phyloP scores from a whole-genome alignment of 2,113 vertebrate genomes.

The Centrocercus urophasianus region DNA sequence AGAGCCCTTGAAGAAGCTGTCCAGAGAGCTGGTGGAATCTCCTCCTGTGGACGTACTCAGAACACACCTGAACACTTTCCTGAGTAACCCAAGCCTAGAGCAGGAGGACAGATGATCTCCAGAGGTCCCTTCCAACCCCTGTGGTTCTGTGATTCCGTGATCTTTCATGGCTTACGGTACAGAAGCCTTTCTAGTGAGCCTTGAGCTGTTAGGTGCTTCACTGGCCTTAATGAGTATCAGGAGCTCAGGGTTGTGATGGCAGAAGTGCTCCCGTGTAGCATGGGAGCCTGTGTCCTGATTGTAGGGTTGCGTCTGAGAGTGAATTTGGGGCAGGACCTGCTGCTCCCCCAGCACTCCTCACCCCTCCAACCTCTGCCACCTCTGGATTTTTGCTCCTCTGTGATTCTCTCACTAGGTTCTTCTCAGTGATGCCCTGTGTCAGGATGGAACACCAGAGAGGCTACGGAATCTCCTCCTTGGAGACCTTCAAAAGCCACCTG shows the following conservation, averaged over 20 bases:
- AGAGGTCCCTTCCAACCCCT: no score
- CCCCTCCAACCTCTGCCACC: no score
- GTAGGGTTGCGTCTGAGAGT: background rate
- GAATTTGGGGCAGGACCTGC: no score
- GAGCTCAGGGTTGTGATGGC: background rate
- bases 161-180: background rate
- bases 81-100: no score
- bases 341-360: no score
- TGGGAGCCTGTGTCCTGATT: background rate
- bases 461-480: background rate
- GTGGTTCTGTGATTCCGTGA: no score
- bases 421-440: background rate
- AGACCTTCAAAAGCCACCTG: background rate
- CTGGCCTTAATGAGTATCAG: accelerated
- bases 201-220: background rate
- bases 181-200: background rate
- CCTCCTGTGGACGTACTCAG: no score
- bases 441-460: background rate
- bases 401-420: background rate
- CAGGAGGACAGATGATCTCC: no score
- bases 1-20: no score
- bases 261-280: accelerated
- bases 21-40: no score
- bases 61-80: no score
- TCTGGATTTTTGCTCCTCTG: background rate